Percentiles rank a stretch among this genome's conserved stretches.
These are phyloP conservation scores for Ranitomeya variabilis DNA, from an alignment of 2,113 vertebrate species.

Conservation along the genomic window DNA sequence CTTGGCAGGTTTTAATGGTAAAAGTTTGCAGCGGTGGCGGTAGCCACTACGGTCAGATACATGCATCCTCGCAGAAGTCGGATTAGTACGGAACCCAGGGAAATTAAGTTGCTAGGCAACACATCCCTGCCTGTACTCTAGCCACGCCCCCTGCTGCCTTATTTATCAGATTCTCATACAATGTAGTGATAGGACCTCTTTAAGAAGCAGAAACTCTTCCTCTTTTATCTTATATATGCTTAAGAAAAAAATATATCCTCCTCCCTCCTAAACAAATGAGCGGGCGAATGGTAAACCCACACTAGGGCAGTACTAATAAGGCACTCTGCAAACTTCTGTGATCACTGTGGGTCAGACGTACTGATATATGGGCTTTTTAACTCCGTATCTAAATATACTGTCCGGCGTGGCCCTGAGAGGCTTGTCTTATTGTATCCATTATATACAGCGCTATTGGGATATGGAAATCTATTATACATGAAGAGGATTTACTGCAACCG, in stretches of 20 bases:
- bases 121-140: too few species aligned
- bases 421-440: neutral
- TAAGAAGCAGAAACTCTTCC: neutral
- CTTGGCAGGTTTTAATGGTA: neutral
- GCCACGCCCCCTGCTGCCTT: neutral
- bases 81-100: neutral
- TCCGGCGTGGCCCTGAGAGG: neutral
- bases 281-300: neutral
- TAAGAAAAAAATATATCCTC: neutral
- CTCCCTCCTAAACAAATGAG: neutral
- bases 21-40: neutral
- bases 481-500: neutral
- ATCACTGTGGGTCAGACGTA: neutral
- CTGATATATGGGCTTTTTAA: neutral
- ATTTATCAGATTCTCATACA: neutral
- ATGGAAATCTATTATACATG: neutral
- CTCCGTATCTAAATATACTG: neutral
- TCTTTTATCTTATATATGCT: neutral
- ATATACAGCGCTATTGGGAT: neutral
- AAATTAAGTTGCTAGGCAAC: neutral
- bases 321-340: constrained; percentile 12
- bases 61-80: neutral
- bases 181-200: neutral
- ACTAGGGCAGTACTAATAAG: constrained; percentile 1
- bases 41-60: neutral